These are phyloP conservation scores for Mirza zaza DNA, from an alignment of 2,113 vertebrate species.

Conservation along the genomic window DNA sequence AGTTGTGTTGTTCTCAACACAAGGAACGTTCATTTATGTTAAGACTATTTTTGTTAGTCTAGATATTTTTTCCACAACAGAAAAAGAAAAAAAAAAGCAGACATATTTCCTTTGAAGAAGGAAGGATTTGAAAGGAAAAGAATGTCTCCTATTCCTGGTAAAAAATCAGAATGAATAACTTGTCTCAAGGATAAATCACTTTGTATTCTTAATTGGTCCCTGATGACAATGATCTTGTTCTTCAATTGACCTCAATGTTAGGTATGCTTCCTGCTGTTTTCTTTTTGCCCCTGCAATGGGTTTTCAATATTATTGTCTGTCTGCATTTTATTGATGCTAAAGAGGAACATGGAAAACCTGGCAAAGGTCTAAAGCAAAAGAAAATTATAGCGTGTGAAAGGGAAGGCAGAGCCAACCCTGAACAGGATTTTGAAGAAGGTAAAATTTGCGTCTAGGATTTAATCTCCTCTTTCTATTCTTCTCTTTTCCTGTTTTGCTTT, in stretches of 20 bases:
- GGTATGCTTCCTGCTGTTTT: background rate
- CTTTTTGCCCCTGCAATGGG: background rate
- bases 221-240: background rate
- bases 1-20: background rate
- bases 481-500: background rate
- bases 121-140: background rate
- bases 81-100: background rate
- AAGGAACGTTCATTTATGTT: background rate
- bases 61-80: background rate
- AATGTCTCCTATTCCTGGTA: background rate
- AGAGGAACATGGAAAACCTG: conserved; percentile 23
- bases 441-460: conserved; percentile 22
- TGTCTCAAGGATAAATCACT: background rate
- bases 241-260: background rate
- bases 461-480: background rate
- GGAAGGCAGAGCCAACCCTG: background rate
- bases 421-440: conserved; percentile 9
- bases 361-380: conserved; percentile 9
- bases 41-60: background rate
- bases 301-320: background rate
- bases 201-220: conserved; percentile 19
- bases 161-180: background rate
- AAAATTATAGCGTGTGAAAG: background rate
- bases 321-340: conserved; percentile 24
- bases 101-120: background rate